These are phyloP conservation scores for Eriocheir sinensis DNA, from an alignment of 1,140 invertebrate genomes.

Conservation along the genomic window DNA sequence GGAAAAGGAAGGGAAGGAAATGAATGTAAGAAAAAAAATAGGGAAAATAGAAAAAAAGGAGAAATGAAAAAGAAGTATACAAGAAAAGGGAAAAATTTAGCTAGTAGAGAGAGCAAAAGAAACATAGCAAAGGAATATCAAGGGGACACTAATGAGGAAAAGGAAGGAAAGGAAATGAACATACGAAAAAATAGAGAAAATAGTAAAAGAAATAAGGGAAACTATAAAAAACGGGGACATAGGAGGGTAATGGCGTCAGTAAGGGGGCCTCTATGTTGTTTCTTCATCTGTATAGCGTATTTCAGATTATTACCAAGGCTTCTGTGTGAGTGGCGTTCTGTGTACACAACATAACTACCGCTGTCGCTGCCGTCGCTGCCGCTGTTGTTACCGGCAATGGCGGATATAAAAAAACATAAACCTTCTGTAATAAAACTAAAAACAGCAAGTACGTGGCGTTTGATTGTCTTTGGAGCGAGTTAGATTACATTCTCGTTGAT, in stretches of 20 bases:
- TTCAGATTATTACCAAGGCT: constrained; percentile 5
- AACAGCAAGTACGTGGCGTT: too few relatives aligned
- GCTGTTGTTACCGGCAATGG: background rate
- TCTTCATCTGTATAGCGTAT: background rate
- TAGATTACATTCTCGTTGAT: too few relatives aligned
- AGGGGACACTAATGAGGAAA: too few relatives aligned
- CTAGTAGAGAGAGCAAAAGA: background rate
- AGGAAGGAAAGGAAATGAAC: too few relatives aligned
- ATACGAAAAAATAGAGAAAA: background rate
- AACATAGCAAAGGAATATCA: background rate
- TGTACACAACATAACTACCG: constrained; percentile 5
- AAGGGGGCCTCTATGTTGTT: background rate
- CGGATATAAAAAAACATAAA: constrained; percentile 45
- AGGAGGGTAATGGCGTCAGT: background rate
- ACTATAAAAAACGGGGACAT: background rate
- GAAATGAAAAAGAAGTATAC: too few relatives aligned
- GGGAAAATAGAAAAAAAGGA: too few relatives aligned
- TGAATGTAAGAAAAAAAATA: too few relatives aligned
- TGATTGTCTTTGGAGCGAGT: too few relatives aligned
- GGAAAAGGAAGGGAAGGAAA: too few relatives aligned
- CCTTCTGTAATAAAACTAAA: constrained; percentile 46
- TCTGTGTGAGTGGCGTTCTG: background rate
- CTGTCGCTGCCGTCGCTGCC: too few relatives aligned
- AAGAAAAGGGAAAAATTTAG: too few relatives aligned
- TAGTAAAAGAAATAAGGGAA: background rate